Evolutionary conservation across 2,888 invertebrate genomes (phyloP).

Genomic region (Dioctria linearis): DNA sequence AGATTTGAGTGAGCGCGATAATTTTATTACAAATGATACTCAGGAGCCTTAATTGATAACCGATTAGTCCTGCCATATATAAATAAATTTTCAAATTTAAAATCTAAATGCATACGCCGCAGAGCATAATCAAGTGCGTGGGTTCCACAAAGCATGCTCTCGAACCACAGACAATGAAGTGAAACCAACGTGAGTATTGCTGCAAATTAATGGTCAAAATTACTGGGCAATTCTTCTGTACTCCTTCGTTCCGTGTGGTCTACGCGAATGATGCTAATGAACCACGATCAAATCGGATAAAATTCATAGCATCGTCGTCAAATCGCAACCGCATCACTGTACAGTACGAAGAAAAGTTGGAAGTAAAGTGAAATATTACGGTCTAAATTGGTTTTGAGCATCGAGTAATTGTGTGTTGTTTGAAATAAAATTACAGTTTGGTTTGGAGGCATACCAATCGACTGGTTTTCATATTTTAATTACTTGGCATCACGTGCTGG

Average conservation of each 20-base stretch:
- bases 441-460: neutral
- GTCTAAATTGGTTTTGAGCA: constrained; percentile 5
- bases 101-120: neutral
- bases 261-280: constrained; percentile 32
- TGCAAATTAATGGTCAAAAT: constrained; percentile 34
- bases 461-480: constrained; percentile 16
- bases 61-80: constrained; percentile 50
- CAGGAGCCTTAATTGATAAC: constrained; percentile 43
- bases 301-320: constrained; percentile 18
- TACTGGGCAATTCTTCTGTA: constrained; percentile 15
- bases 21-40: constrained; percentile 1
- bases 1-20: neutral
- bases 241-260: constrained; percentile 45
- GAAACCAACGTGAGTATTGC: constrained; percentile 13
- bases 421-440: neutral
- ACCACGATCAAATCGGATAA: constrained; percentile 35
- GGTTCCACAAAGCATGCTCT: constrained; percentile 16
- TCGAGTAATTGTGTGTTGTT: constrained; percentile 22
- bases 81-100: constrained; percentile 45
- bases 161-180: constrained; percentile 38
- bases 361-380: constrained; percentile 44
- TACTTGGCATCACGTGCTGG: constrained; percentile 5
- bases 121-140: constrained; percentile 38
- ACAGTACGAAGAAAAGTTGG: constrained; percentile 24
- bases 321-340: neutral